Percentiles rank a stretch among this genome's conserved stretches.
These are phyloP conservation scores for Megaustenia siamemsis DNA, from an alignment of 2,888 invertebrate species.

Conservation along the genomic window DNA sequence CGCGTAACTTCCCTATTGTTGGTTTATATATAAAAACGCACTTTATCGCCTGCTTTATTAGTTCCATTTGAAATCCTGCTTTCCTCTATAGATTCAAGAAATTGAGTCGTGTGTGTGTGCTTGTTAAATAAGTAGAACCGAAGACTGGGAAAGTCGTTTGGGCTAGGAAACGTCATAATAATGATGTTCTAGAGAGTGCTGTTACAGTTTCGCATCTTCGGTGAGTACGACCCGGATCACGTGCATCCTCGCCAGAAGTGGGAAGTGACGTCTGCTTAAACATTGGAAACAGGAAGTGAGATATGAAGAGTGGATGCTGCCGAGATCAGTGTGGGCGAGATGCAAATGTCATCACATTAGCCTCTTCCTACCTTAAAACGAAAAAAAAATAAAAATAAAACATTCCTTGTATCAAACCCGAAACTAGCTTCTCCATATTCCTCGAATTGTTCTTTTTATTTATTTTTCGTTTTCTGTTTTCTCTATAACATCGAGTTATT, in stretches of 20 bases:
- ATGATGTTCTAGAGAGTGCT: background rate
- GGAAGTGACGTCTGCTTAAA: constrained; percentile 14
- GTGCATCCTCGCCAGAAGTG: background rate
- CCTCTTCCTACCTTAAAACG: background rate
- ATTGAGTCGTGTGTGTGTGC: background rate
- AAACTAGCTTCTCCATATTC: too few relatives aligned
- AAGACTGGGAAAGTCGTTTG: constrained; percentile 18
- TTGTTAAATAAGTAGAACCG: background rate
- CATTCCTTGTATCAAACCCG: too few relatives aligned
- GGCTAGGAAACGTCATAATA: constrained; percentile 7
- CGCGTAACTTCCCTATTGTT: too few relatives aligned
- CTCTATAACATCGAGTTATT: too few relatives aligned
- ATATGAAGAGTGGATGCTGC: background rate
- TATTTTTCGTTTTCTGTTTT: too few relatives aligned
- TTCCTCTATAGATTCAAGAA: background rate
- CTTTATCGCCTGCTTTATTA: too few relatives aligned
- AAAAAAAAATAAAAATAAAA: too few relatives aligned
- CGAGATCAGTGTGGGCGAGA: background rate
- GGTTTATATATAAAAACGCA: too few relatives aligned
- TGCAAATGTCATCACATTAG: background rate
- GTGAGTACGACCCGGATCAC: constrained; percentile 13
- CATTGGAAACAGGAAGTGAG: background rate
- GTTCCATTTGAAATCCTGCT: too few relatives aligned
- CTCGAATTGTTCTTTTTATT: too few relatives aligned
- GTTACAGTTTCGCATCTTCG: background rate